These are phyloP conservation scores for Thaumetopoea pityocampa DNA, from an alignment of 1,140 invertebrate species.

Conservation along the genomic window DNA sequence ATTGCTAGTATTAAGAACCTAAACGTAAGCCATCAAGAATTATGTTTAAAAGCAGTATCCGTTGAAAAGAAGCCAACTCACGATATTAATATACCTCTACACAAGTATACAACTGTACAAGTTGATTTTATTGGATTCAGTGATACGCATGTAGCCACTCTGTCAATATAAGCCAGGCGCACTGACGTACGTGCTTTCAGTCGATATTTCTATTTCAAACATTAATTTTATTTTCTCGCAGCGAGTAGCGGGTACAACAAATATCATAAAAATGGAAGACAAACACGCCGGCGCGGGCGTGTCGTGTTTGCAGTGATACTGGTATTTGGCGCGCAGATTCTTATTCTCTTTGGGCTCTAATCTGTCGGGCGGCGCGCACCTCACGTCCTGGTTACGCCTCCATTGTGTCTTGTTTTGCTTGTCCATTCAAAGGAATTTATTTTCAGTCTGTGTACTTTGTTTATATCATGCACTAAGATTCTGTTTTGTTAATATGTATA, in stretches of 20 bases:
- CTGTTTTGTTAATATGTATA: too few relatives aligned
- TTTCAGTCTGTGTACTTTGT: conserved; percentile 17
- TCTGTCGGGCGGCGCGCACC: conserved; percentile 43
- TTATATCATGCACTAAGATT: not conserved
- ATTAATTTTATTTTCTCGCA: conserved; percentile 33
- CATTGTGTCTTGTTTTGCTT: conserved; percentile 63
- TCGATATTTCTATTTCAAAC: conserved; percentile 28
- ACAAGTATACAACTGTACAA: too few relatives aligned
- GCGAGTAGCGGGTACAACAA: conserved; percentile 40
- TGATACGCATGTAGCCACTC: conserved; percentile 2
- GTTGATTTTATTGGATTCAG: too few relatives aligned
- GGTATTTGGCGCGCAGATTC: conserved; percentile 56
- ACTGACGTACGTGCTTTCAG: conserved; percentile 30
- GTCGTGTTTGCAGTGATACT: conserved; percentile 53
- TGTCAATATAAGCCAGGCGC: conserved; percentile 8
- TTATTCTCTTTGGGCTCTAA: conserved; percentile 60
- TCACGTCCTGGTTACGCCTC: conserved; percentile 51
- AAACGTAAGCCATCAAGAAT: too few relatives aligned
- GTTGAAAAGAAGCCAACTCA: too few relatives aligned
- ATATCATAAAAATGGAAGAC: conserved; percentile 65
- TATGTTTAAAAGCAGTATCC: too few relatives aligned
- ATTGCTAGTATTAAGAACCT: too few relatives aligned
- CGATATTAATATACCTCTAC: too few relatives aligned
- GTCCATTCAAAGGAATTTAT: conserved; percentile 11
- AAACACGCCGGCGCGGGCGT: conserved; percentile 50